Conservation (phyloP, 2,888 invertebrate species). For the Lasiommata megera region DNA sequence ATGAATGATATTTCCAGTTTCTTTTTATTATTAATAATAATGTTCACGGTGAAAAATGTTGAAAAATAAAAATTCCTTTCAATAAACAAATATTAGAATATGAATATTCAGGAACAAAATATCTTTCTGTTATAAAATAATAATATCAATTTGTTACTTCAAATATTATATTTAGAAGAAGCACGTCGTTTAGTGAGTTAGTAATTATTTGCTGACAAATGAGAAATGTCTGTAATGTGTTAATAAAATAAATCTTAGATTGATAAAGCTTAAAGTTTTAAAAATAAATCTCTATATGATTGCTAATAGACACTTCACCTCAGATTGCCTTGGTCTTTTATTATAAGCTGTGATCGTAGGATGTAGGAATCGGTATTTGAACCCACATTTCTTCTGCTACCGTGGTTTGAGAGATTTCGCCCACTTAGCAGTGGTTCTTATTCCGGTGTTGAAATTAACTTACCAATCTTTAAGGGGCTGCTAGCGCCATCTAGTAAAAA, state of each 20-base stretch:
- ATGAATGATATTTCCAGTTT: constrained; percentile 38
- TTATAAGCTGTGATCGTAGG: too few species aligned
- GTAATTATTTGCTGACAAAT: constrained; percentile 38
- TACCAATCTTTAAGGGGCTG: too few species aligned
- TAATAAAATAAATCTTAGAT: not conserved
- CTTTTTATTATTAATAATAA: constrained; percentile 31
- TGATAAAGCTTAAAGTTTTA: not conserved
- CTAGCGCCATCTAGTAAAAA: too few species aligned
- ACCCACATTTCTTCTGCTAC: too few species aligned
- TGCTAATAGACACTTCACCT: too few species aligned
- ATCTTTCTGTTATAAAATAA: constrained; percentile 1
- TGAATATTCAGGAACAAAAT: constrained; percentile 12
- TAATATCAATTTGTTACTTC: constrained; percentile 14
- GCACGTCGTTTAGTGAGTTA: constrained; percentile 43
- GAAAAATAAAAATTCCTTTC: constrained; percentile 2
- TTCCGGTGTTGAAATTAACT: too few species aligned
- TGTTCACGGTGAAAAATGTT: constrained; percentile 19
- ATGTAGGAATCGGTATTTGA: too few species aligned
- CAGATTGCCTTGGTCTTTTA: too few species aligned
- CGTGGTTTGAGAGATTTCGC: too few species aligned
- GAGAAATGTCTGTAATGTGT: constrained; percentile 37
- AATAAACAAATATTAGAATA: constrained; percentile 11
- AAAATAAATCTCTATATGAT: too few species aligned
- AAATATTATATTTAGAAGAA: constrained; percentile 32
- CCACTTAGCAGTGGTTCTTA: too few species aligned